These are phyloP conservation scores for Eunapius fragilis DNA, from an alignment of 37 sponge, comb jelly and placozoan species.

Conservation along the genomic window DNA sequence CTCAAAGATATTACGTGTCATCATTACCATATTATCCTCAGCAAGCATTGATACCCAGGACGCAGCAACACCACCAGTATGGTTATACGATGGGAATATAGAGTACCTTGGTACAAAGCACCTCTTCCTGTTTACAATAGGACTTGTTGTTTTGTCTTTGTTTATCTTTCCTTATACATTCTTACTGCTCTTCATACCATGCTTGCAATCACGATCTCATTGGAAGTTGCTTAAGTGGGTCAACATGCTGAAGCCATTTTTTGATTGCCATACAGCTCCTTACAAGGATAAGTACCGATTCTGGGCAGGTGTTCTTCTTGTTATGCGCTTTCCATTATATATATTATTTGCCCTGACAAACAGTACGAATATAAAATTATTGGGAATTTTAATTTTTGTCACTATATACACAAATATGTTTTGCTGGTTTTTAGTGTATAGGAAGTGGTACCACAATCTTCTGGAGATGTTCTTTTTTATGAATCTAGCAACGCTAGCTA, in stretches of 20 bases:
- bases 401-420: too few relatives aligned
- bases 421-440: too few relatives aligned
- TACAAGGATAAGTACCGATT: constrained; percentile 28
- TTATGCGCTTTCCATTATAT: neutral
- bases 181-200: constrained; percentile 18
- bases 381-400: too few relatives aligned
- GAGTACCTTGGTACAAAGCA: constrained; percentile 29
- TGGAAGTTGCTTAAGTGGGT: neutral
- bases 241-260: constrained; percentile 6
- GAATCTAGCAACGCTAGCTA: too few relatives aligned
- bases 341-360: neutral
- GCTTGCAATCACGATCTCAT: constrained; percentile 1
- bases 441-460: too few relatives aligned
- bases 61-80: neutral
- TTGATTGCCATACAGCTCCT: constrained; percentile 24
- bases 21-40: constrained; percentile 4
- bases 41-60: neutral
- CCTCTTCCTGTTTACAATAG: constrained; percentile 15
- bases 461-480: too few relatives aligned
- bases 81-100: constrained; percentile 32
- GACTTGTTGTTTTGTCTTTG: neutral
- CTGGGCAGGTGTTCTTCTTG: constrained; percentile 34
- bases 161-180: constrained; percentile 5
- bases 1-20: constrained; percentile 27
- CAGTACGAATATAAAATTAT: too few relatives aligned